phyloP scores from a whole-genome alignment of 2,113 vertebrate genomes.

The Steatornis caripensis region DNA sequence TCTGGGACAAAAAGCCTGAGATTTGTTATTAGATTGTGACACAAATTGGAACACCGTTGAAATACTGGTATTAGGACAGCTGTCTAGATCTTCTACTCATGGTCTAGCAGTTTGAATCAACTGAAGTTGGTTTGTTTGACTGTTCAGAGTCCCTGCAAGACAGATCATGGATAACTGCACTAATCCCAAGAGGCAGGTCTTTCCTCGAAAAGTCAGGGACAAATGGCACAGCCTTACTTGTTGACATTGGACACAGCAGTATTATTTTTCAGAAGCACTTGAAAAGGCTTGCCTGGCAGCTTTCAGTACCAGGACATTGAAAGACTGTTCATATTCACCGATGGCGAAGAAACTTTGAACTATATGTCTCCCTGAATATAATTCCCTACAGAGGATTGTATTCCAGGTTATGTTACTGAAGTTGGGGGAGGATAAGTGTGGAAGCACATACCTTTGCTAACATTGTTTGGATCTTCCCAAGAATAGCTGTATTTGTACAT shows the following conservation, averaged over 20 bases:
- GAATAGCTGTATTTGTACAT: not conserved
- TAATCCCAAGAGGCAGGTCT: not conserved
- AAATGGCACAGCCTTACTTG: not conserved
- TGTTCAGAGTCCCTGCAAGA: not conserved
- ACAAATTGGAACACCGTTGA: not conserved
- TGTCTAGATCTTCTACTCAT: constrained; percentile 26
- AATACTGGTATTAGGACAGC: constrained; percentile 1
- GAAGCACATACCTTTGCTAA: not conserved
- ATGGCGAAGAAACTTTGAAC: not conserved
- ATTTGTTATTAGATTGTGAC: not conserved
- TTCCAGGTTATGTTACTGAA: not conserved
- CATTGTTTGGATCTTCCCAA: not conserved
- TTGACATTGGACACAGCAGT: not conserved
- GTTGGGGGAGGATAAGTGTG: not conserved
- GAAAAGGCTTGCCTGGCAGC: not conserved
- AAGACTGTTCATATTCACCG: not conserved
- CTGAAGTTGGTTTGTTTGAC: not conserved
- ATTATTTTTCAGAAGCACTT: not conserved
- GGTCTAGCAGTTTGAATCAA: not conserved
- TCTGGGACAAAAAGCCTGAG: not conserved
- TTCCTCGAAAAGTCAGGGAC: not conserved
- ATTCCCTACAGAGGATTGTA: not conserved
- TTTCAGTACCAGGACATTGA: not conserved
- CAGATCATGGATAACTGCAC: not conserved
- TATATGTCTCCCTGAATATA: not conserved